phyloP scores from a whole-genome alignment of 2,797 vertebrate genomes.

The Tamandua tetradactyla region DNA sequence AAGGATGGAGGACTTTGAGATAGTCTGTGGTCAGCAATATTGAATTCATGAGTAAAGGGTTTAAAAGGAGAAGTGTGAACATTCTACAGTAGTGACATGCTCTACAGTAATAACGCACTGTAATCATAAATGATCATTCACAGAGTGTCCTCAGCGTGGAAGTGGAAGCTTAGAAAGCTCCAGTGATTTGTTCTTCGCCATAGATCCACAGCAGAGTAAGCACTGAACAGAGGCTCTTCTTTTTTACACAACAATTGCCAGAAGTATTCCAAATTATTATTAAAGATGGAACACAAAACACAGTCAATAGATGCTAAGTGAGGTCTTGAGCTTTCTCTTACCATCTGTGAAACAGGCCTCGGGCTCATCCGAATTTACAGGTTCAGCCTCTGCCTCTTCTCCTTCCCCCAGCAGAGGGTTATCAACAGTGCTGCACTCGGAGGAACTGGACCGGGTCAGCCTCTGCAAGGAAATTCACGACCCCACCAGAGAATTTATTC shows the following conservation, averaged over 20 bases:
- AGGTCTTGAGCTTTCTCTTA: slow-evolving; percentile 80
- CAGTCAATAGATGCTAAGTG: neutral
- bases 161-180: neutral
- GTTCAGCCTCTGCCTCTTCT: slow-evolving; percentile 87
- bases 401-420: slow-evolving; percentile 86
- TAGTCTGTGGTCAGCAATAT: neutral
- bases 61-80: neutral
- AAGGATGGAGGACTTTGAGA: neutral
- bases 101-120: neutral
- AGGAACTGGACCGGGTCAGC: slow-evolving; percentile 89
- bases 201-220: neutral
- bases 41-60: neutral
- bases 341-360: slow-evolving; percentile 94
- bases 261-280: neutral
- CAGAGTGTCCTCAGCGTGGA: neutral
- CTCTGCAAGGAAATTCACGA: slow-evolving; percentile 87
- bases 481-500: slow-evolving; percentile 58
- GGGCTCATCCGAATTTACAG: slow-evolving; percentile 89
- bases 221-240: neutral
- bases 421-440: slow-evolving; percentile 96
- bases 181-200: neutral
- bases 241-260: neutral
- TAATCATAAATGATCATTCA: neutral
- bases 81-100: neutral
- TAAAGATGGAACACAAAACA: slow-evolving; percentile 28